Conservation (phyloP, 2,797 vertebrate species). For the Botia kubotai region DNA sequence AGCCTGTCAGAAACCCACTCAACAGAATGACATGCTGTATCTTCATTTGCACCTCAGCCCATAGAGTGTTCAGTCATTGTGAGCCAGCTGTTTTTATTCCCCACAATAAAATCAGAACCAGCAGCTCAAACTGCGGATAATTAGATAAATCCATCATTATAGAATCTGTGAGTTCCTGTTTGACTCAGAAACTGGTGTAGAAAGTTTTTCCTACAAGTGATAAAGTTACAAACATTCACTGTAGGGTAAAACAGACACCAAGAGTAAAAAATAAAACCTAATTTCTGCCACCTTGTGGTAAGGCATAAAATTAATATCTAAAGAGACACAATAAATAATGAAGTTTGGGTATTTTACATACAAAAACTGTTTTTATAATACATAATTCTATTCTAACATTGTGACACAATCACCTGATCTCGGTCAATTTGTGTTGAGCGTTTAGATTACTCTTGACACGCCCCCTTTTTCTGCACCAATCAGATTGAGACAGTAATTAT, state of each 20-base stretch:
- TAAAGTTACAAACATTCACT: too few relatives aligned
- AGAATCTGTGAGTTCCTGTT: not conserved
- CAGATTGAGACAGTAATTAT: not conserved
- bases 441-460: too few relatives aligned
- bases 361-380: too few relatives aligned
- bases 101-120: too few relatives aligned
- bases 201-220: not conserved
- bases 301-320: not conserved
- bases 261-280: not conserved
- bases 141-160: slow-evolving; percentile 17
- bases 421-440: too few relatives aligned
- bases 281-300: not conserved
- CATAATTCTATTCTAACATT: too few relatives aligned
- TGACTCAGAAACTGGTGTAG: not conserved
- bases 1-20: not conserved
- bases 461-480: not conserved
- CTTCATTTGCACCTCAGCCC: not conserved
- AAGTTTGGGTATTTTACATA: too few relatives aligned
- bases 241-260: not conserved
- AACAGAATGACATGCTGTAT: not conserved
- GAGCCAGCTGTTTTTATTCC: too few relatives aligned
- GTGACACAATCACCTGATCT: too few relatives aligned
- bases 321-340: too few relatives aligned
- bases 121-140: too few relatives aligned
- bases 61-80: too few relatives aligned